A percentile compares a stretch with the other conserved stretches of the same genome.
Conservation (phyloP, 1,140 invertebrate species). For the Triops longicaudatus region DNA sequence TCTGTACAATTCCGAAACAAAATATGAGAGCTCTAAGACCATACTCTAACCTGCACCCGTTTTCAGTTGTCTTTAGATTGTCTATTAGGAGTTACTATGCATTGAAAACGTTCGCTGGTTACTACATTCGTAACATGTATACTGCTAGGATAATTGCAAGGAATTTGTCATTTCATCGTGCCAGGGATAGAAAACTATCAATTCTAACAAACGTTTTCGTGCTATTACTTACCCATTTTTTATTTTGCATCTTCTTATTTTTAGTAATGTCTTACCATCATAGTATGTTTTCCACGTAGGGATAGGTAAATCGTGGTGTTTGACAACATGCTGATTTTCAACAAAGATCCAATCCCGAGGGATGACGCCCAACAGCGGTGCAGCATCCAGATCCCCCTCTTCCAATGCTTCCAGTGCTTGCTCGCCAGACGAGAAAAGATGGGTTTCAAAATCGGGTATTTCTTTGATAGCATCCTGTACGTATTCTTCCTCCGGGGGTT, state of each 20-base stretch:
- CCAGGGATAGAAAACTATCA: too few relatives aligned
- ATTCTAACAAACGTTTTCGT: too few relatives aligned
- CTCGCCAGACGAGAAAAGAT: not conserved
- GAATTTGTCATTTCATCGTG: too few relatives aligned
- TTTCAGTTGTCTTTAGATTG: too few relatives aligned
- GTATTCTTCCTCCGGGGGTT: not conserved
- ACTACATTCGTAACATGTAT: too few relatives aligned
- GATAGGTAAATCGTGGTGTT: not conserved
- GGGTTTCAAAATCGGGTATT: not conserved
- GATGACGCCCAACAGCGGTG: constrained; percentile 14
- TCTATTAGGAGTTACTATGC: too few relatives aligned
- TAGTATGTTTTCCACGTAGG: constrained; percentile 24
- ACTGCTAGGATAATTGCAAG: too few relatives aligned
- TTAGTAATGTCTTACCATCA: constrained; percentile 21
- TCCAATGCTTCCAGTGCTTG: not conserved
- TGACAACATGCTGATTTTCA: not conserved
- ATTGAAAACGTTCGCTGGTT: too few relatives aligned
- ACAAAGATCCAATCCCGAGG: constrained; percentile 28
- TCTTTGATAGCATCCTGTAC: not conserved
- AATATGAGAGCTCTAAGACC: too few relatives aligned
- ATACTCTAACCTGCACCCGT: too few relatives aligned
- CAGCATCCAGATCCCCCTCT: not conserved
- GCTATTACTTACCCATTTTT: not conserved
- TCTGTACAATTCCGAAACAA: too few relatives aligned
- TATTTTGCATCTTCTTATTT: not conserved